Base-by-base conservation (phyloP, 2,888 invertebrate genomes). In the Pterostichus madidus region DNA sequence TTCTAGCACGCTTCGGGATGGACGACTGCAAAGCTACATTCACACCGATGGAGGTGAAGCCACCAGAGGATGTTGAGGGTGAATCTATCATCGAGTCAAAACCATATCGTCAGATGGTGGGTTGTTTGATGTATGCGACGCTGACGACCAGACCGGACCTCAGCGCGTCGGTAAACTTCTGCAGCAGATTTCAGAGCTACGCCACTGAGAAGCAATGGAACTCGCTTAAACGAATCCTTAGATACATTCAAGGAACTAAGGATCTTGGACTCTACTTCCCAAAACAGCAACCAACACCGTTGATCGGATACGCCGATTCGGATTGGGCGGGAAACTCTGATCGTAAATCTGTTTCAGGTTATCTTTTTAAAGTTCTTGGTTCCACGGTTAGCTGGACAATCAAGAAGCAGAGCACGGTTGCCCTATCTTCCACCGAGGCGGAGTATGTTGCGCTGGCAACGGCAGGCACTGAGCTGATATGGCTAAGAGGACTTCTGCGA, bases 1-100 rank as follows among this genome's bases (percentile, higher is more conserved):
- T 87, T 32, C 61, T 87, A 31, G 76, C 81, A 11, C 78, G 84
- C 8, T 87, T 86, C 71, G 76, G 85, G 2, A 86, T 87, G 86
- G 59, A 83, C 7, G 80, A 86, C 15, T 86, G 85, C 77, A 86
- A 86, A 31, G 76, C 84, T 6, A 52, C 79, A 0, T 83, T 31
- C 52, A 86, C 86, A 0, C 87, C 86, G 7, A 85, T 86, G 84
- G 85, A 85, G 64, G 79, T 73, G 13, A 85, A 84, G n/a, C 76
- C 84, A 11, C 64, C 83, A 17, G 59, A 84, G n/a, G 68, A 80
- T 44, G 76, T 44, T 17, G 84, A 79, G 24, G 24, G 24, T 24
- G 24, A 24, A 24, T 24, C 24, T 3, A 24, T 24, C 24, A 24
- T 24, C 24, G 73, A 82, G 46, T 46, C 61, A 5, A 84, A 83